Percentiles rank a stretch among this genome's conserved stretches.
Conservation (phyloP, 1,140 invertebrate genomes). For the Drosophila burlai region DNA sequence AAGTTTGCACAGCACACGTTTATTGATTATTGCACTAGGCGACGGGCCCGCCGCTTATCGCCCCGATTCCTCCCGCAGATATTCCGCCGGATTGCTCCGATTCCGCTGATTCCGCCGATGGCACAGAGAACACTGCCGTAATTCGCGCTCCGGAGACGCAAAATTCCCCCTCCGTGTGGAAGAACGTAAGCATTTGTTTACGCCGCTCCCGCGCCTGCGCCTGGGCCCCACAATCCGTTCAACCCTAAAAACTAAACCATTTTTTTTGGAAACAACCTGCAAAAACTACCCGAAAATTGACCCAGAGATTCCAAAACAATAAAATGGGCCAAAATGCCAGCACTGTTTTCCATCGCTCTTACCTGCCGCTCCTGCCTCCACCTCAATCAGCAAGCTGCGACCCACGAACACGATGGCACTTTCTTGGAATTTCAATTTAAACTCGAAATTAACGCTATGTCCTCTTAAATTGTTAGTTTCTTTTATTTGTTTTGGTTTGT, state of each 20-base stretch:
- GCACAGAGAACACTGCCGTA: constrained; percentile 69
- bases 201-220: constrained; percentile 69
- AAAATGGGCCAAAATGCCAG: constrained; percentile 20
- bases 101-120: constrained; percentile 50
- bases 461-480: background rate
- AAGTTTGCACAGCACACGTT: constrained; percentile 63
- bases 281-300: constrained; percentile 12
- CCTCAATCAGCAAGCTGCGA: constrained; percentile 28
- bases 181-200: constrained; percentile 74
- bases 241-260: constrained; percentile 11
- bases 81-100: constrained; percentile 27
- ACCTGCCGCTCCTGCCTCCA: constrained; percentile 21
- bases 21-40: constrained; percentile 75
- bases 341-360: constrained; percentile 4
- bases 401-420: constrained; percentile 18
- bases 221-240: background rate
- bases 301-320: constrained; percentile 32
- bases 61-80: constrained; percentile 21
- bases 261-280: constrained; percentile 20
- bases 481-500: constrained; percentile 31
- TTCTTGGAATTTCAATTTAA: background rate
- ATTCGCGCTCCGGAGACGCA: constrained; percentile 50
- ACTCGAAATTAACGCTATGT: background rate
- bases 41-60: constrained; percentile 57
- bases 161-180: constrained; percentile 12